These are phyloP conservation scores for Microcebus ravelobensis DNA, from an alignment of 2,113 vertebrate genomes.

Conservation along the genomic window DNA sequence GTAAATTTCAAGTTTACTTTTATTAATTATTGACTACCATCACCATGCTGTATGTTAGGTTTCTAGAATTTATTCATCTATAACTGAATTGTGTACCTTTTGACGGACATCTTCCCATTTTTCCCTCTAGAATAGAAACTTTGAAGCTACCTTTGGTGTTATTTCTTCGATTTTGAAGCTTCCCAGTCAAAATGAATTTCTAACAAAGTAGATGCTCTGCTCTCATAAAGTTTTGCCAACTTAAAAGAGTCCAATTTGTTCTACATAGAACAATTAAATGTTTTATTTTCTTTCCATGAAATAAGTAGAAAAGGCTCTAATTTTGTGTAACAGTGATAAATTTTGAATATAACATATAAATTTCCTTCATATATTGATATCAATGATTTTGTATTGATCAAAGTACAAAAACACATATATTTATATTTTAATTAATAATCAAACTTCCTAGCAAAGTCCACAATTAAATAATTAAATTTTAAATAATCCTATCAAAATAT, in stretches of 20 bases:
- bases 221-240: constrained; percentile 58
- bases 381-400: not conserved
- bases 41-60: not conserved
- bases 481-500: not conserved
- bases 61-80: not conserved
- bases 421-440: constrained; percentile 18
- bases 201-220: constrained; percentile 44
- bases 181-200: constrained; percentile 67
- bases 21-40: not conserved
- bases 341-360: not conserved
- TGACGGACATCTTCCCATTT: not conserved
- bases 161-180: constrained; percentile 46
- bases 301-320: not conserved
- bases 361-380: not conserved
- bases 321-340: not conserved
- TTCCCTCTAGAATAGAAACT: not conserved
- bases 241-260: constrained; percentile 54
- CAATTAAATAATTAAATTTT: not conserved
- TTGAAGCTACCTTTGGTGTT: not conserved
- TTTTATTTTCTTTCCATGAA: constrained; percentile 52
- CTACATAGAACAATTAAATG: constrained; percentile 52
- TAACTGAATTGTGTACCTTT: not conserved
- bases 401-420: not conserved
- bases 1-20: not conserved
- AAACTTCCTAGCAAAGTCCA: not conserved